These are phyloP conservation scores for Spilogale gracilis DNA, from an alignment of 2,113 vertebrate genomes.

Conservation along the genomic window DNA sequence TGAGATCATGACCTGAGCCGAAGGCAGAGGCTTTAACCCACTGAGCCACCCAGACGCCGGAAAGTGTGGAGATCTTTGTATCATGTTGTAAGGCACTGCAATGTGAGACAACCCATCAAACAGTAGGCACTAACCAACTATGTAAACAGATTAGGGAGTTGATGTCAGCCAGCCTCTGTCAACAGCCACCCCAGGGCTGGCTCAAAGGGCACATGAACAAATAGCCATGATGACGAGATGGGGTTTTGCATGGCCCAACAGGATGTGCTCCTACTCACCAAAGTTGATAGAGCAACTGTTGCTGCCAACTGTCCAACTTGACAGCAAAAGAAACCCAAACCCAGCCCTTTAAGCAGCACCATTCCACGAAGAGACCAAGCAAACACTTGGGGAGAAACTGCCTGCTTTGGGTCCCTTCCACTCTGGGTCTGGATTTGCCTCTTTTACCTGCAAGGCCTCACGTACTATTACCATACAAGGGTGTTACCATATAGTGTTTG, in stretches of 20 bases:
- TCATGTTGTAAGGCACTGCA: neutral
- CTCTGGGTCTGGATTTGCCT: neutral
- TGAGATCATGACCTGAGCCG: too few species aligned
- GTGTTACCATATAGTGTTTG: neutral
- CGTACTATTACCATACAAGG: neutral
- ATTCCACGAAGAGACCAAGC: neutral
- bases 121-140: neutral
- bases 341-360: neutral
- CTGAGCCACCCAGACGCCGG: too few species aligned
- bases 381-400: neutral
- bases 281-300: neutral
- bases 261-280: neutral
- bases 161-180: neutral
- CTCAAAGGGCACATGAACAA: neutral
- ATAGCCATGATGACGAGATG: neutral
- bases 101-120: neutral
- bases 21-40: too few species aligned
- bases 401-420: neutral
- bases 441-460: neutral
- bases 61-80: neutral
- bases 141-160: neutral
- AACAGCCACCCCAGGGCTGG: neutral
- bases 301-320: neutral
- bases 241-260: neutral
- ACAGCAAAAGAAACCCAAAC: neutral